These are phyloP conservation scores for Eublepharis macularius DNA, from an alignment of 2,113 vertebrate species.

Conservation along the genomic window DNA sequence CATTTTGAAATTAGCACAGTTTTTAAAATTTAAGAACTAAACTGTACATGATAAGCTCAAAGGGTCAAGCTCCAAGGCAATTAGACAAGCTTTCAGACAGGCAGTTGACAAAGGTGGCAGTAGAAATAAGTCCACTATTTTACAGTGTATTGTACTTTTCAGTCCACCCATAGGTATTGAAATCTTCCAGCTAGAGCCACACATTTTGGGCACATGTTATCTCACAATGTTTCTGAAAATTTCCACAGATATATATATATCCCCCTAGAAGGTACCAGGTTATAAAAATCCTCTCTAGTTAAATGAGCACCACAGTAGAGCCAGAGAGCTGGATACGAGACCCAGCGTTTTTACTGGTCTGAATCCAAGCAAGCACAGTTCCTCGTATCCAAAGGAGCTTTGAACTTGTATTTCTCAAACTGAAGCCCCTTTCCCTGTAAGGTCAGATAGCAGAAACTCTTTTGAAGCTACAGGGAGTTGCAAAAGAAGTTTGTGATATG, in stretches of 20 bases:
- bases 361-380: too few relatives aligned
- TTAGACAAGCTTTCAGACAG: too few relatives aligned
- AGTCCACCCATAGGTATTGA: background rate
- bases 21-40: background rate
- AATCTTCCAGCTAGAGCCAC: background rate
- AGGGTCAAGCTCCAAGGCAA: background rate
- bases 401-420: too few relatives aligned
- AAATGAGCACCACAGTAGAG: too few relatives aligned
- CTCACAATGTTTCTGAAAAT: background rate
- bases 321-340: too few relatives aligned
- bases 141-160: background rate
- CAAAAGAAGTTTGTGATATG: too few relatives aligned
- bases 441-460: too few relatives aligned
- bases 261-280: background rate
- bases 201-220: background rate
- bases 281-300: background rate
- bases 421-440: too few relatives aligned
- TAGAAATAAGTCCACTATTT: background rate
- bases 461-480: too few relatives aligned
- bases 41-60: background rate
- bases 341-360: too few relatives aligned
- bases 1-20: background rate
- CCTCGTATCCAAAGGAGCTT: too few relatives aligned
- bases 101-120: background rate
- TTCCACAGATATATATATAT: background rate